Conservation (phyloP, 1,140 invertebrate species). For the Rhopalosiphum maidis region DNA sequence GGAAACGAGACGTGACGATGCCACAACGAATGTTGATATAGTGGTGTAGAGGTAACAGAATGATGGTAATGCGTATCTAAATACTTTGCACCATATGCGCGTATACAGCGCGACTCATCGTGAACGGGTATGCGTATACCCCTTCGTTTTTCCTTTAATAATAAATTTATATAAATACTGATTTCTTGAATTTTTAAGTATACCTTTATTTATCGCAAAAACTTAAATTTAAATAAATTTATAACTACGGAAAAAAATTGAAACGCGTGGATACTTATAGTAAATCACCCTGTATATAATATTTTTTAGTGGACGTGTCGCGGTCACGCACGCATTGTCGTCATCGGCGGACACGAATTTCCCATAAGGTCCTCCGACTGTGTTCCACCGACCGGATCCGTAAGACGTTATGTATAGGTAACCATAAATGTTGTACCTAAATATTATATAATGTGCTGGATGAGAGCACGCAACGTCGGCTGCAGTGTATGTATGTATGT, state of each 20-base stretch:
- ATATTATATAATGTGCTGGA: not conserved
- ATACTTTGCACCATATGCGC: not conserved
- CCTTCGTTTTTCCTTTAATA: no score
- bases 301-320: not conserved
- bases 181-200: no score
- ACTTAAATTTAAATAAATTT: no score
- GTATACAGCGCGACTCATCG: not conserved
- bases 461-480: not conserved
- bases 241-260: not conserved
- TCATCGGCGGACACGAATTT: constrained; percentile 8
- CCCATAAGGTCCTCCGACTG: not conserved
- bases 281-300: not conserved
- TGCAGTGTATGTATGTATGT: not conserved
- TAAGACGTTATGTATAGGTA: not conserved
- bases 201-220: not conserved
- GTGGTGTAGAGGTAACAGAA: not conserved
- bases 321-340: constrained; percentile 10
- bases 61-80: not conserved
- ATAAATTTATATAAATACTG: not conserved
- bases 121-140: not conserved
- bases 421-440: not conserved
- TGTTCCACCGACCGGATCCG: constrained; percentile 6
- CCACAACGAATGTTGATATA: not conserved
- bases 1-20: not conserved
- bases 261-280: not conserved